Evolutionary conservation across 2,113 vertebrate genomes (phyloP), one percentile per base, ranked within the genome.

Genomic region (Ceyx melanurus): DNA sequence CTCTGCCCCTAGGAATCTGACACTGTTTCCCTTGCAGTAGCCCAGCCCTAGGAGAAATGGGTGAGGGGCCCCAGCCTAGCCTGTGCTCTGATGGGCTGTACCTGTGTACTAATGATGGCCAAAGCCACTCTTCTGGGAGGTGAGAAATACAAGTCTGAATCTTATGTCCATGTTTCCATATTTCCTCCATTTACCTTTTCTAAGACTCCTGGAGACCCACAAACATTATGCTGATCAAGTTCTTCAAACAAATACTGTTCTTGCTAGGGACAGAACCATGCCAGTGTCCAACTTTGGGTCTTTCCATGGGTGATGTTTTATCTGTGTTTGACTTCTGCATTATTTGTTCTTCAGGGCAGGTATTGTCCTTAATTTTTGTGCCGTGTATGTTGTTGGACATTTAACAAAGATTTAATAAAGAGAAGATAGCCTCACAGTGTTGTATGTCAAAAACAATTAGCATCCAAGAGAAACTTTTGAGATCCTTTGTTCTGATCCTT

Each of bases 281-380:
- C 17, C 80, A 88, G 5, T 0, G 0, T 56, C 60, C 57, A 81
- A 40, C 88, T 77, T 46, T 37, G 48, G 53, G 20, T 74, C 68
- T 90, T 65, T 23, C 60, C 50, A 22, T 25, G 26, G 45, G 43
- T 78, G 26, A 15, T 35, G 10, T 25, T 82, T 50, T 51, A 42
- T 73, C 62, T 62, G n/a, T 16, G 20, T 16, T 68, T 91, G 77
- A 35, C 53, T 92, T 56, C 29, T 31, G 35, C 3, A 6, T 21
- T 61, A 29, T 86, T 93, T 86, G 68, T 68, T 92, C 77, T 77
- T 50, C 68, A 54, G 75, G 83, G 83, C 51, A 86, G 68, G 73
- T 83, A 6, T 70, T 66, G 77, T 29, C 93, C 89, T 40, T 53
- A 9, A 45, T 91, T 90, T 54, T 92, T 74, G 75, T 54, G 74